These are phyloP conservation scores for Aphidius colemani DNA, from an alignment of 2,888 invertebrate species.

Conservation along the genomic window DNA sequence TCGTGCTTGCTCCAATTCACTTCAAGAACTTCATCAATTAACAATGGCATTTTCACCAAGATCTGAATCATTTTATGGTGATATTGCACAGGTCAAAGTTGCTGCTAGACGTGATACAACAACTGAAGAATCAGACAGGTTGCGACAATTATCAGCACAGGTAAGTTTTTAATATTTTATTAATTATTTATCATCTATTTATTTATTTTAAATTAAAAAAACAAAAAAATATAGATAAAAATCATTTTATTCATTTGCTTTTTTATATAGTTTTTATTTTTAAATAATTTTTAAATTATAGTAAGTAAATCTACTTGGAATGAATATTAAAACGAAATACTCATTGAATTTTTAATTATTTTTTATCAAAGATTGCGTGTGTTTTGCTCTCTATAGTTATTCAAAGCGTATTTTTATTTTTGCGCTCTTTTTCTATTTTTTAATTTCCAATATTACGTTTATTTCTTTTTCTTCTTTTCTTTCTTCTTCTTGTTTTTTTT, in stretches of 20 bases:
- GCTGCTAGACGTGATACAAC: slow-evolving; percentile 89
- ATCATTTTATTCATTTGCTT: no score
- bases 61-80: slow-evolving; percentile 94
- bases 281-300: no score
- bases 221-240: no score
- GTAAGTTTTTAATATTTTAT: slow-evolving; percentile 39
- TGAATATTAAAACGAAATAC: no score
- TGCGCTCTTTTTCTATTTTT: not conserved
- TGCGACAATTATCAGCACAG: slow-evolving; percentile 89
- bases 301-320: no score
- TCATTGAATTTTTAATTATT: no score
- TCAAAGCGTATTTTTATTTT: not conserved
- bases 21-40: slow-evolving; percentile 84
- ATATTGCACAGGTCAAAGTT: slow-evolving; percentile 89
- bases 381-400: not conserved
- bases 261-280: no score
- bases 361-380: no score
- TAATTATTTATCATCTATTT: no score
- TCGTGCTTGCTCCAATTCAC: slow-evolving; percentile 82
- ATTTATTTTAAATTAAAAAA: no score
- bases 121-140: slow-evolving; percentile 79
- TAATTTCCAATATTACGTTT: not conserved
- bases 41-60: slow-evolving; percentile 89
- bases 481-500: slow-evolving; percentile 28
- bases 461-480: slow-evolving; percentile 4